phyloP scores from a whole-genome alignment of 1,140 invertebrate species.

The Steinernema khuongi region DNA sequence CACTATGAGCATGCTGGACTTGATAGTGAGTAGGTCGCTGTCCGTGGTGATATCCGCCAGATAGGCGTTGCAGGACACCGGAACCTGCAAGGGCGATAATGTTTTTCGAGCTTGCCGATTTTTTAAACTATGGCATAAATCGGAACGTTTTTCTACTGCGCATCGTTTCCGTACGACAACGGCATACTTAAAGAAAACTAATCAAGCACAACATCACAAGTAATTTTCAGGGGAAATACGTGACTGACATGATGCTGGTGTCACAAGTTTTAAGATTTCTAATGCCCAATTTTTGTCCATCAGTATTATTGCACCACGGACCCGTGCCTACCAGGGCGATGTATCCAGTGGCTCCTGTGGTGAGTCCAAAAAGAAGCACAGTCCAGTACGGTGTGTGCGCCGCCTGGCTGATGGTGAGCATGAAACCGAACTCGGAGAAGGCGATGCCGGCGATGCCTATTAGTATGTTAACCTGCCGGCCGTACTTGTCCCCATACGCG shows the following conservation, averaged over 20 bases:
- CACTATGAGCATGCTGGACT: constrained; percentile 35
- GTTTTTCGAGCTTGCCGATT: constrained; percentile 17
- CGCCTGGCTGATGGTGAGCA: constrained; percentile 33
- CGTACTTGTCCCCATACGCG: constrained; percentile 43
- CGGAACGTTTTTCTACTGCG: background rate
- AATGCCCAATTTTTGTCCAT: no score
- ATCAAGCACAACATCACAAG: no score
- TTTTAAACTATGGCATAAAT: background rate
- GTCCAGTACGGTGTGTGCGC: constrained; percentile 41
- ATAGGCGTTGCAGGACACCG: constrained; percentile 47
- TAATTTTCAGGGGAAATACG: no score
- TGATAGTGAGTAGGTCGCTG: constrained; percentile 40
- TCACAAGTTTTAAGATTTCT: no score
- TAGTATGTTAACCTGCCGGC: constrained; percentile 38
- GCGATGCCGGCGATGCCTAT: constrained; percentile 39
- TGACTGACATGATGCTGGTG: no score
- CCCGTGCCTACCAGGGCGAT: constrained; percentile 37
- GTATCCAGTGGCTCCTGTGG: constrained; percentile 37
- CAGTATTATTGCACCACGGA: no score
- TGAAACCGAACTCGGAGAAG: constrained; percentile 39
- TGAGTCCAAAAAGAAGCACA: constrained; percentile 37
- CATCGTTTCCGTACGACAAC: no score
- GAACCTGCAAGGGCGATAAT: constrained; percentile 33
- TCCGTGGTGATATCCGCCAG: constrained; percentile 42
- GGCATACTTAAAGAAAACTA: no score